A percentile compares a stretch with the other conserved stretches of the same genome.
phyloP scores from a whole-genome alignment of 2,797 vertebrate species.

The Tadarida brasiliensis region DNA sequence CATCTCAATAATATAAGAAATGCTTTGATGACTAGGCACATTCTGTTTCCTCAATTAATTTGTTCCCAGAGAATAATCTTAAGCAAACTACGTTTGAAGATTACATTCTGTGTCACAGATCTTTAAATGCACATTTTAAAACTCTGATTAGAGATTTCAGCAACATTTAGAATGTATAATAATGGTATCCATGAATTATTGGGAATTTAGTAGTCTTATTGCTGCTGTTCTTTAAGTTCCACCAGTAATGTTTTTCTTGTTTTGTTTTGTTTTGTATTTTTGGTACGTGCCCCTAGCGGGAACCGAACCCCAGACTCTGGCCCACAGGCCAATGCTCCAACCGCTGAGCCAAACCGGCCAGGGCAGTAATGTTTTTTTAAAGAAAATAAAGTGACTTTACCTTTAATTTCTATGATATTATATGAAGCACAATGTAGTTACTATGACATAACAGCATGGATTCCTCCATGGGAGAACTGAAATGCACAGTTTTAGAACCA shows the following conservation, averaged over 20 bases:
- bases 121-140: conserved; percentile 54
- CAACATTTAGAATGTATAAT: conserved; percentile 41
- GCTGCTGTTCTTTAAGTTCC: background rate
- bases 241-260: background rate
- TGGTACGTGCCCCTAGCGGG: no score
- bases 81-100: conserved; percentile 46
- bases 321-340: no score
- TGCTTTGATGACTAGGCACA: background rate
- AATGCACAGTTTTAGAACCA: background rate
- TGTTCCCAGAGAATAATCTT: conserved; percentile 29
- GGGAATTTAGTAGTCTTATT: background rate
- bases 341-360: no score
- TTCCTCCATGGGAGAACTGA: background rate
- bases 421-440: background rate
- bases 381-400: background rate
- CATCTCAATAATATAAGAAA: background rate
- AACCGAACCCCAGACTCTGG: no score
- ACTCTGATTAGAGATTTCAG: background rate
- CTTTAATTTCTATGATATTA: background rate
- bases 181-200: background rate
- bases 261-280: no score
- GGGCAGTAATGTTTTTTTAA: background rate
- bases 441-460: background rate
- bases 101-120: background rate
- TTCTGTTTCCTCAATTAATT: background rate